Evolutionary conservation across 2,797 vertebrate species (phyloP), one percentile per base, ranked within the genome.

Genomic region (Coregonus sp.): DNA sequence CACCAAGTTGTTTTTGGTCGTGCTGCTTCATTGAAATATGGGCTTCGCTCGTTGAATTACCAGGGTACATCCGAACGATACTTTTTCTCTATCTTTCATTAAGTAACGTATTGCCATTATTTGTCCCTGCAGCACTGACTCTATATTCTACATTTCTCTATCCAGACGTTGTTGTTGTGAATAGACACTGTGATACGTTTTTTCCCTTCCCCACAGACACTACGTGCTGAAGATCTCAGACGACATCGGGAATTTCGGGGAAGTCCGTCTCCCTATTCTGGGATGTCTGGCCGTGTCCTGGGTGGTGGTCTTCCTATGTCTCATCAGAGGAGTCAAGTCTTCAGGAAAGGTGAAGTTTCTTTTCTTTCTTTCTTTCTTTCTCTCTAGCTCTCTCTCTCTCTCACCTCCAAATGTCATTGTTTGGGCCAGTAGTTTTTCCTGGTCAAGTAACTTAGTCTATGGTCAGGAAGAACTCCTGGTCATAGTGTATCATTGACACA

Each of bases 241-340:
- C 1, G 97, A 96, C 86, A 99, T 99, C 0, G 98, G 98, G 56
- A 95, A 96, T 89, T 96, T 99, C 54, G 98, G 98, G 1, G 96
- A 99, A 78, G 95, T 99, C 68, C 95, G 96, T 56, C 92, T 99
- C 29, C 98, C 98, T 4, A 95, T 99, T 70, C 93, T 99, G 40
- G 98, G 98, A 78, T 99, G 98, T 86, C 93, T 99, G 0, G 96
- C 95, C 0, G 72, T 99, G 70, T 98, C 98, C 85, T 99, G 98
- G 98, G 75, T 96, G 2, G 97, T 99, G 0, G 98, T 99, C 84
- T 99, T 99, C 91, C 97, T 99, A 87, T 99, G 98, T 91, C 97
- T 99, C 89, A 97, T 99, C 91, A 95, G 94, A 80, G 98, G 98
- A 0, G 98, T 99, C 85, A 99, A 99, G 90, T 99, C 98, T 72